A percentile compares a stretch with the other conserved stretches of the same genome.
Conservation (phyloP, 2,888 invertebrate genomes). For the Heterodera filipjevi region DNA sequence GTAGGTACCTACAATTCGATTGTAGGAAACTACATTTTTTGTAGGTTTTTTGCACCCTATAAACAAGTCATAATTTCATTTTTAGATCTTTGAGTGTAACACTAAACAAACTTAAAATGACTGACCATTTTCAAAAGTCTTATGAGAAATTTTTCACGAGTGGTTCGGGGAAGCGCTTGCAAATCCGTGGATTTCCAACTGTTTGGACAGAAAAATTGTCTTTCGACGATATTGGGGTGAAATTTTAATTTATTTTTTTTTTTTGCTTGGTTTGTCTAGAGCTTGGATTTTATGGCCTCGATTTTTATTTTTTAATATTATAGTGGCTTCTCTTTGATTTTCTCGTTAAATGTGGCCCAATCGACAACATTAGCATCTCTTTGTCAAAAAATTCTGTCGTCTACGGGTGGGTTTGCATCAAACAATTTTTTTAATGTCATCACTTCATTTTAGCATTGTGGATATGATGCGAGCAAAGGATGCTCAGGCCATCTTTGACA, state of each 20-base stretch:
- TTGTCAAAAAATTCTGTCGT: not conserved
- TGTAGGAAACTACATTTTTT: too few relatives aligned
- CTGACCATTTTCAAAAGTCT: not conserved
- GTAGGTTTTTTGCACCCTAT: too few relatives aligned
- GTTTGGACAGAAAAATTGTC: not conserved
- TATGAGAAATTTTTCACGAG: not conserved
- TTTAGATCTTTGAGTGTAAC: not conserved
- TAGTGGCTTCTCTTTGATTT: not conserved
- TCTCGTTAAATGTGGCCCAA: not conserved
- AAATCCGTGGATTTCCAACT: not conserved
- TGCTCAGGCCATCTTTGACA: not conserved
- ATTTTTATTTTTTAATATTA: not conserved
- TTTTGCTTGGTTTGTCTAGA: not conserved
- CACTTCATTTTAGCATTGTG: not conserved
- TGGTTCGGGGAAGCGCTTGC: not conserved
- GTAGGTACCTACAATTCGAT: too few relatives aligned
- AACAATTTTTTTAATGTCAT: too few relatives aligned
- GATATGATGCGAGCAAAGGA: not conserved
- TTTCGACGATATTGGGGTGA: slow-evolving; percentile 3
- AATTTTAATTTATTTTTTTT: not conserved
- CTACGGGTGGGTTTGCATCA: not conserved
- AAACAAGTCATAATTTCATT: not conserved
- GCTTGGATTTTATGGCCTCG: too few relatives aligned
- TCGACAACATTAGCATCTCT: not conserved
- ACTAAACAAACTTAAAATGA: not conserved